Evolutionary conservation across 1,140 invertebrate species (phyloP), one percentile per base, ranked within the genome.

Genomic region (Brachionus asplanchnoidis): DNA sequence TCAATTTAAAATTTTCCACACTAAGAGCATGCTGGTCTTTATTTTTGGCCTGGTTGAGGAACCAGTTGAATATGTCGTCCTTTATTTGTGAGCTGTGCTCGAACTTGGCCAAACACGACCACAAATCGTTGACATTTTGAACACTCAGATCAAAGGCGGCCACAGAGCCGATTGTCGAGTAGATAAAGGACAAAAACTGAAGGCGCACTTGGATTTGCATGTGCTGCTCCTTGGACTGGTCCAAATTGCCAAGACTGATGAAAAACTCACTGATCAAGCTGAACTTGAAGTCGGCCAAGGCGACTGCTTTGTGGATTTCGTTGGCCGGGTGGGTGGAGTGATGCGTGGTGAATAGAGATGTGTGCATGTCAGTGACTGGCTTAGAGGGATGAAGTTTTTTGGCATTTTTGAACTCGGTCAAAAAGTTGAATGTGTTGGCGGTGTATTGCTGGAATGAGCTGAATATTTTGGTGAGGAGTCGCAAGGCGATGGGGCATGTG

Each of bases 101-200:
- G 0, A 92, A 88, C 89, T 95, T 92, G 0, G 95, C 94, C 36
- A 97, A 90, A 90, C 95, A 97, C 85, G 93, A 92, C 96, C 95
- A 97, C 6, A 97, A 88, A 20, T 93, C 12, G 28, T 85, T 17
- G 9, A 60, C 36, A 50, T 77, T 17, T 11, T 23, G 23, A n/a
- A 12, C 56, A 86, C 50, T 89, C 88, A 87, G 88, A 90, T 94
- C 92, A 89, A 97, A 96, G 85, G 92, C 93, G 85, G 95, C 94
- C 11, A 95, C 95, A 23, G 95, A 96, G 8, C 94, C 95, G 82
- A 95, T 89, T 0, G 93, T 93, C n/a, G 95, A 95, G 89, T 95
- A 98, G 44, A 97, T 93, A 66, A 95, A 95, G 2, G 95, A 95
- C 20, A 98, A 91, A 90, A 97, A 98, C 88, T 95, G 94, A 84